A percentile compares a stretch with the other conserved stretches of the same genome.
These are phyloP conservation scores for Ellobium chinense DNA, from an alignment of 2,888 invertebrate genomes.

Conservation along the genomic window DNA sequence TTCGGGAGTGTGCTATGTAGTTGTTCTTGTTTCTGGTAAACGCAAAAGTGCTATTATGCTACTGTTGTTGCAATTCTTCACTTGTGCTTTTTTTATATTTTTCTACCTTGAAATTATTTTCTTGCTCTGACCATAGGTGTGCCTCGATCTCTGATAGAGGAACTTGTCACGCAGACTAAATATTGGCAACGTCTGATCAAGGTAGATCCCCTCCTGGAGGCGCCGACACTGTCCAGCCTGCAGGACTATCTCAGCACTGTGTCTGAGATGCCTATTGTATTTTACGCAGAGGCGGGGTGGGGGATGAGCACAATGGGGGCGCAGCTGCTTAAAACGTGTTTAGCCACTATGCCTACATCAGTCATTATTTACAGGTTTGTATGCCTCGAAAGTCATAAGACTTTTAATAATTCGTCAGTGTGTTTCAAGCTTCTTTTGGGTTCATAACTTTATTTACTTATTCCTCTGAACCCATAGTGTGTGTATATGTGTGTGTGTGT, in stretches of 20 bases:
- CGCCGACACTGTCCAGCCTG: constrained; percentile 29
- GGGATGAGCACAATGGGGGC: constrained; percentile 37
- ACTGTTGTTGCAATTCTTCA: no score
- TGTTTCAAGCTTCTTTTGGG: not conserved
- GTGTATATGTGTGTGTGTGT: no score
- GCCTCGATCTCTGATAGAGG: constrained; percentile 30
- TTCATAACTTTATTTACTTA: no score
- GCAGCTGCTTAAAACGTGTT: constrained; percentile 22
- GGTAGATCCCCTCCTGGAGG: constrained; percentile 7
- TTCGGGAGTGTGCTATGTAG: no score
- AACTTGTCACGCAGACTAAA: constrained; percentile 32
- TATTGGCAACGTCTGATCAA: constrained; percentile 11
- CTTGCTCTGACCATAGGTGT: constrained; percentile 21
- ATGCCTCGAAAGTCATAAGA: no score
- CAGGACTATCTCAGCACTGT: constrained; percentile 11
- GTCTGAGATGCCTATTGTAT: constrained; percentile 31
- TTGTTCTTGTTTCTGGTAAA: no score
- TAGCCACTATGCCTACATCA: constrained; percentile 4
- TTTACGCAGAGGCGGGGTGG: constrained; percentile 36
- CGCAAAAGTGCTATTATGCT: no score
- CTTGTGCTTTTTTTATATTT: no score
- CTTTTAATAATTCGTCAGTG: no score
- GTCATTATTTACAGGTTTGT: constrained; percentile 39
- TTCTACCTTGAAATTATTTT: not conserved
- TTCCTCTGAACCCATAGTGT: no score